These are phyloP conservation scores for Gandaritis pyraliata DNA, from an alignment of 2,888 invertebrate genomes.

Conservation along the genomic window DNA sequence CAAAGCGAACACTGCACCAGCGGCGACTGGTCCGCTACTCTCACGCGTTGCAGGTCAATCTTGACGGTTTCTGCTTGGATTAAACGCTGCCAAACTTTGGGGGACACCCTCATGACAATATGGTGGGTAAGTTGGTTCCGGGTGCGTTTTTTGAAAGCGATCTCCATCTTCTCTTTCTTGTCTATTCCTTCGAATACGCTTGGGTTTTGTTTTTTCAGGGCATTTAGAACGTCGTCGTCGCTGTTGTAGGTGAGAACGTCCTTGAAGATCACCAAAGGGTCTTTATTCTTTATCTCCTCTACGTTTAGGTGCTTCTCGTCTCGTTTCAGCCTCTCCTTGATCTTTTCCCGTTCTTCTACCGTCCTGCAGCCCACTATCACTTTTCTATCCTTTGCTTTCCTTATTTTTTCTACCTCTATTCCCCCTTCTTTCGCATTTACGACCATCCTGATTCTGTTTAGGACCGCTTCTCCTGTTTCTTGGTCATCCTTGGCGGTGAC, in stretches of 20 bases:
- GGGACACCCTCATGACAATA: background rate
- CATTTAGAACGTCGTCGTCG: no score
- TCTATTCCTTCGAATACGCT: background rate
- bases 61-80: background rate
- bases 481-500: background rate
- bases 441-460: background rate
- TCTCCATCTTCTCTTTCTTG: no score
- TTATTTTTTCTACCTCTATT: background rate
- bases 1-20: no score
- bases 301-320: background rate
- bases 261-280: background rate
- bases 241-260: no score
- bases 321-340: slow-evolving; percentile 4
- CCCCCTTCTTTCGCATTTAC: background rate
- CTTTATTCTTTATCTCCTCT: background rate
- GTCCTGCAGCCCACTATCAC: background rate
- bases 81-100: no score
- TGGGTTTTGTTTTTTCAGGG: background rate
- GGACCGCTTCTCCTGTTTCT: background rate
- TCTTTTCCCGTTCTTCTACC: background rate
- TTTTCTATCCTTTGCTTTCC: slow-evolving; percentile 18
- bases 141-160: no score
- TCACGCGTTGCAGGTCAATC: background rate
- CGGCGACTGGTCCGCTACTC: background rate
- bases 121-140: background rate